A percentile compares a stretch with the other conserved stretches of the same genome.
Conservation (phyloP, 2,113 vertebrate genomes). For the Maccullochella peelii region DNA sequence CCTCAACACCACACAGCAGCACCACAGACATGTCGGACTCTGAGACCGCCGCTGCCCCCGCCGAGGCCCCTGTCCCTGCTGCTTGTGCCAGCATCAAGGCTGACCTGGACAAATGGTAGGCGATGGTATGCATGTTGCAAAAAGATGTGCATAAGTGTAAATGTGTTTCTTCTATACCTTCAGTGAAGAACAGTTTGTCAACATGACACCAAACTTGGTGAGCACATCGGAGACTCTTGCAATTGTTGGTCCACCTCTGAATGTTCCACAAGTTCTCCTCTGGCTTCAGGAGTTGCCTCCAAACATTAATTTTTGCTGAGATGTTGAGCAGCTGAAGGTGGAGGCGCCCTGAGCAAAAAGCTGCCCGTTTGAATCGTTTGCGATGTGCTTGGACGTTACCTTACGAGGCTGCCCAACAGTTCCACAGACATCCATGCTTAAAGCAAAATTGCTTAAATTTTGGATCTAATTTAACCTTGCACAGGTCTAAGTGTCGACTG, state of each 20-base stretch:
- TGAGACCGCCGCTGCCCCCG: conserved; percentile 73
- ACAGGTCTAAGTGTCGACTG: background rate
- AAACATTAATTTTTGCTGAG: background rate
- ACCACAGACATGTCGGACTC: conserved; percentile 83
- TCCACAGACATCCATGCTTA: background rate
- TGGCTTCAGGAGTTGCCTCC: conserved; percentile 1
- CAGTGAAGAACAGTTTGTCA: background rate
- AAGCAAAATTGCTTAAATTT: background rate
- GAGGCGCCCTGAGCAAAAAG: background rate
- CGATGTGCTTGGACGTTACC: background rate
- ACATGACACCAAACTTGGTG: background rate
- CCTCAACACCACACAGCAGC: conserved; percentile 56
- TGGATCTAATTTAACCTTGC: background rate
- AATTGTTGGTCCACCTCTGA: background rate
- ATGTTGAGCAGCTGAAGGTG: background rate
- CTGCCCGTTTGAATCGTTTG: background rate
- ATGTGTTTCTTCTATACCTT: background rate
- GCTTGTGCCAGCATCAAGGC: conserved; percentile 82
- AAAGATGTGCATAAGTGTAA: background rate
- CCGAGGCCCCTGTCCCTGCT: conserved; percentile 79
- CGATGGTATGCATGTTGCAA: conserved; percentile 23
- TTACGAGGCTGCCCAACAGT: background rate
- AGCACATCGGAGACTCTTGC: background rate
- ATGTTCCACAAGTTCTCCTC: background rate
- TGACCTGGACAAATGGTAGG: conserved; percentile 87